Evolutionary conservation across 2,888 invertebrate species (phyloP).

Genomic region (Biston stratarius): DNA sequence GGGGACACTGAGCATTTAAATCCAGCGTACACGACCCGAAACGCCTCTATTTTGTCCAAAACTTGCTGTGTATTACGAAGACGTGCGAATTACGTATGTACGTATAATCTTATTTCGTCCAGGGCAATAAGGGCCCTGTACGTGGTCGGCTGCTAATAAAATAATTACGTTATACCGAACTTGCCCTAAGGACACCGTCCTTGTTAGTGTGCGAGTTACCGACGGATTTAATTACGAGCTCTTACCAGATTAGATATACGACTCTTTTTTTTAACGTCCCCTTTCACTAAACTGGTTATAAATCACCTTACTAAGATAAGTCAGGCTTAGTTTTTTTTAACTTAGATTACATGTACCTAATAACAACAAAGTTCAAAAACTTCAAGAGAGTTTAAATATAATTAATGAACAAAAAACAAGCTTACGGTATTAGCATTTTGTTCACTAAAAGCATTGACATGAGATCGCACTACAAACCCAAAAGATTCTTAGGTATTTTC

Average conservation of each 20-base stretch:
- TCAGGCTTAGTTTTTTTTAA: too few species aligned
- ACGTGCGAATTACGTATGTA: conserved; percentile 49
- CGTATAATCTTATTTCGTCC: conserved; percentile 49
- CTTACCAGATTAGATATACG: conserved; percentile 10
- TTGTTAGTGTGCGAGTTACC: conserved; percentile 44
- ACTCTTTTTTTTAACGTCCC: not conserved
- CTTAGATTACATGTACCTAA: too few species aligned
- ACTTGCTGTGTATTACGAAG: conserved; percentile 43
- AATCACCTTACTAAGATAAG: not conserved
- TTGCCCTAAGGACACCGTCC: conserved; percentile 40
- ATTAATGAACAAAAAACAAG: too few species aligned
- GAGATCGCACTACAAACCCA: too few species aligned
- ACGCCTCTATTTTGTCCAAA: conserved; percentile 25
- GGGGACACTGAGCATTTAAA: conserved; percentile 14
- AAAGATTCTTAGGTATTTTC: too few species aligned
- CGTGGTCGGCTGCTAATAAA: conserved; percentile 58
- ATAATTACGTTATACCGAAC: conserved; percentile 60
- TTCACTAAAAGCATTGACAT: too few species aligned
- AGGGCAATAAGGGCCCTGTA: conserved; percentile 46
- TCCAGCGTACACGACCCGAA: conserved; percentile 17
- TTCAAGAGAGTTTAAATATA: too few species aligned
- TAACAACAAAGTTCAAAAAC: too few species aligned
- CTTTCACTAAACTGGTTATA: not conserved
- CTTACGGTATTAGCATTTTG: too few species aligned
- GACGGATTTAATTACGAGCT: conserved; percentile 28